Percentiles rank a stretch among this genome's conserved stretches.
Evolutionary conservation across 2,113 vertebrate species (phyloP).

Genomic region (Crotophaga sulcirostris): DNA sequence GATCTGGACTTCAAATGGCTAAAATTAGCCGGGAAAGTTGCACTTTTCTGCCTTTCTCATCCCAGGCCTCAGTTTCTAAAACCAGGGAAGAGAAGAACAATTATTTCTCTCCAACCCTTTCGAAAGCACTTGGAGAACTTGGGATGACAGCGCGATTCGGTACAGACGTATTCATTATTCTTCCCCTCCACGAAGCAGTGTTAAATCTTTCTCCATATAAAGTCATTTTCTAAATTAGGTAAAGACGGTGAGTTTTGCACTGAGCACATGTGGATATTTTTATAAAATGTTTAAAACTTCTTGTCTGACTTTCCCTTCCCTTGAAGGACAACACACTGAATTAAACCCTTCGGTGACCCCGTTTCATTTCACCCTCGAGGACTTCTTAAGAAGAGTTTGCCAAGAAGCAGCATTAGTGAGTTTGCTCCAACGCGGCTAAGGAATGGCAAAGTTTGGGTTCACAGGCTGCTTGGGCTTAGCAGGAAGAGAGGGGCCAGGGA

Average conservation of each 20-base stretch:
- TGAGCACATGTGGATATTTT: constrained; percentile 69
- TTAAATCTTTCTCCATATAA: constrained; percentile 66
- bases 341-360: constrained; percentile 59
- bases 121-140: constrained; percentile 42
- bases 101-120: constrained; percentile 44
- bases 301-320: constrained; percentile 47
- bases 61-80: constrained; percentile 62
- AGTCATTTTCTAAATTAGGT: constrained; percentile 71
- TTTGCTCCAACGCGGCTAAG: neutral
- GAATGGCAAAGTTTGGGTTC: neutral
- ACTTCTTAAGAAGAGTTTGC: constrained; percentile 16
- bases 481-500: neutral
- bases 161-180: constrained; percentile 60
- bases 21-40: constrained; percentile 48
- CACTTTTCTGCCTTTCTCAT: constrained; percentile 32
- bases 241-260: constrained; percentile 62
- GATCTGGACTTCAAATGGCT: constrained; percentile 52
- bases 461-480: neutral
- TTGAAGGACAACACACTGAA: constrained; percentile 57
- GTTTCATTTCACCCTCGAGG: constrained; percentile 31
- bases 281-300: constrained; percentile 69
- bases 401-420: neutral
- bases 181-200: constrained; percentile 40
- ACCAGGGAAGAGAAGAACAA: constrained; percentile 46
- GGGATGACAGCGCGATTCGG: constrained; percentile 12